Evolutionary conservation across 2,113 vertebrate species (phyloP), one percentile per base, ranked within the genome.

Genomic region (Lathamus discolor): DNA sequence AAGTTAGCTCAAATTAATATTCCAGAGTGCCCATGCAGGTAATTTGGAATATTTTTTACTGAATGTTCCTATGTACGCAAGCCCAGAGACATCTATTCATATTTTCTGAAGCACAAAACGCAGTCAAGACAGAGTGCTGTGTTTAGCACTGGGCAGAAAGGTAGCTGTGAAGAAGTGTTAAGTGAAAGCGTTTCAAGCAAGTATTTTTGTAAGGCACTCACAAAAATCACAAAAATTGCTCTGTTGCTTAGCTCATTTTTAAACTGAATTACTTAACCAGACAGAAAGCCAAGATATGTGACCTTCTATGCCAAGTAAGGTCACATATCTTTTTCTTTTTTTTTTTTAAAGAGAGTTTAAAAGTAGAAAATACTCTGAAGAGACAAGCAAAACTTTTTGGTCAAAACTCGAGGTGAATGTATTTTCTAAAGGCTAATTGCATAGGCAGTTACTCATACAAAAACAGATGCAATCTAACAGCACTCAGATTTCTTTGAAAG

Each of bases 221-320:
- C 70, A 96, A 83, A 95, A 96, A 93, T 84, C 17, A 96, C 86
- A 93, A 84, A 91, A 96, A 96, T 83, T 44, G 29, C 62, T 94
- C 76, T 90, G 80, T 81, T 94, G 61, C 86, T 92, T 86, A 75
- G 72, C 51, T 92, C 79, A 81, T 86, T 94, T 93, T 95, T 90
- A 88, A 93, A 17, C 28, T 46, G 61, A 93, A 92, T 90, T 94
- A 90, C 61, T 92, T 90, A 91, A 91, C 87, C 94, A 92, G 72
- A 96, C 51, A 82, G 85, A 95, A 95, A 88, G 64, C 61, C 90
- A 88, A 94, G 55, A 74, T 78, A 83, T 28, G 79, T 90, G 88
- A 88, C 86, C 55, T 73, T 62, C 78, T 90, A 31, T 86, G 95
- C 90, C 93, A 96, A 93, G 46, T 39, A 88, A 93, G 85, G 76